A percentile compares a stretch with the other conserved stretches of the same genome.
These are phyloP conservation scores for Uloborus plumipes DNA, from an alignment of 2,888 invertebrate species.

Conservation along the genomic window DNA sequence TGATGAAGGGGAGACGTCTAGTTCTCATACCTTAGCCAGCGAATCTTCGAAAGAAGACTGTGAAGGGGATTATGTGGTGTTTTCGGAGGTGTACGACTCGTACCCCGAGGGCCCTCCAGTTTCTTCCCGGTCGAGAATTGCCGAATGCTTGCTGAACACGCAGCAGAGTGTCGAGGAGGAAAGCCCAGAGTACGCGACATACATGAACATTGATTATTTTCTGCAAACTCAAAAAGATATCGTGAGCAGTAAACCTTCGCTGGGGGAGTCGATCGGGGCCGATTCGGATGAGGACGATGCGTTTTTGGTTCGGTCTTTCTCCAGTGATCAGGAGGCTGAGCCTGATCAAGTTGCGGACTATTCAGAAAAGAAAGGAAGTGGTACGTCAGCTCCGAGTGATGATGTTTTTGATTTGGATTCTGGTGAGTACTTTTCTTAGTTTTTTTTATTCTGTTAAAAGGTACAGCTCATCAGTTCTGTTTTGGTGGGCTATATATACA, in stretches of 20 bases:
- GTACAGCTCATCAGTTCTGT: too few species aligned
- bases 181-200: conserved; percentile 73
- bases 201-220: conserved; percentile 93
- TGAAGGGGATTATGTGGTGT: conserved; percentile 61
- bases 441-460: background rate
- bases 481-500: too few species aligned
- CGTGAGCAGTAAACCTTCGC: conserved; percentile 66
- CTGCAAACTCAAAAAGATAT: conserved; percentile 78
- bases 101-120: conserved; percentile 30
- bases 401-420: conserved; percentile 69
- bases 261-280: conserved; percentile 38
- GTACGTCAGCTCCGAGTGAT: conserved; percentile 66
- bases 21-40: conserved; percentile 3
- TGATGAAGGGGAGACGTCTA: conserved; percentile 67
- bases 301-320: conserved; percentile 60
- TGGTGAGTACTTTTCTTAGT: conserved; percentile 64
- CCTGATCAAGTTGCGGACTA: conserved; percentile 40
- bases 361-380: conserved; percentile 40
- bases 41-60: conserved; percentile 28
- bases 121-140: conserved; percentile 38
- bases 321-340: conserved; percentile 64
- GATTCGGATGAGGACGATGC: conserved; percentile 64
- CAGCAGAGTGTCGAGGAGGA: conserved; percentile 56
- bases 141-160: conserved; percentile 35
- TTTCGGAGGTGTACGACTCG: conserved; percentile 44